A percentile compares a stretch with the other conserved stretches of the same genome.
Conservation (phyloP, 2,113 vertebrate genomes). For the Cercocebus atys region DNA sequence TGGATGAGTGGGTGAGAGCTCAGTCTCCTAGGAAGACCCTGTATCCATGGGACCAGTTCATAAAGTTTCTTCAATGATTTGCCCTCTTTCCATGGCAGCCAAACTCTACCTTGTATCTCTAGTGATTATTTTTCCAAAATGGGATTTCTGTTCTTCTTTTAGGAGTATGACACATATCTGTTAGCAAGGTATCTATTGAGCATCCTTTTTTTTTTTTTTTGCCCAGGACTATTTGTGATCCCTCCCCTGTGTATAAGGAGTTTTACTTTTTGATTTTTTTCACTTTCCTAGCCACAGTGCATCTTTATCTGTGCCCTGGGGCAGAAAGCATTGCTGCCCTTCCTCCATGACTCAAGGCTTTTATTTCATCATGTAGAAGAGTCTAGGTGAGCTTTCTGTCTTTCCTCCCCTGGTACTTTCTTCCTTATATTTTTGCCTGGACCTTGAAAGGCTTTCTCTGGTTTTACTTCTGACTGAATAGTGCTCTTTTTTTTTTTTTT, state of each 20-base stretch:
- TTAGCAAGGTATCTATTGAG: not conserved
- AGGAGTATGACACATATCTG: not conserved
- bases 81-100: too few species aligned
- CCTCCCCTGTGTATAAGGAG: not conserved
- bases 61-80: not conserved
- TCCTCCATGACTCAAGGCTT: not conserved
- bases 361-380: too few species aligned
- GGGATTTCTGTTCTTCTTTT: not conserved
- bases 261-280: too few species aligned
- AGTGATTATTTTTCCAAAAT: not conserved
- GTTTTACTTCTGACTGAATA: not conserved
- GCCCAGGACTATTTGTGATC: not conserved
- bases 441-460: not conserved
- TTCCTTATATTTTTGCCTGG: fast-evolving
- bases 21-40: too few species aligned
- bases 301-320: not conserved
- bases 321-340: fast-evolving
- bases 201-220: too few species aligned
- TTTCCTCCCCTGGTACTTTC: fast-evolving
- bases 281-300: not conserved
- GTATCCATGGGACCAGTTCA: too few species aligned
- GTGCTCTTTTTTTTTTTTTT: not conserved
- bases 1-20: too few species aligned
- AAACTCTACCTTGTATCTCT: not conserved
- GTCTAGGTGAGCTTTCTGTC: fast-evolving